Conservation (phyloP, 2,888 invertebrate species). For the Drosophila merina region DNA sequence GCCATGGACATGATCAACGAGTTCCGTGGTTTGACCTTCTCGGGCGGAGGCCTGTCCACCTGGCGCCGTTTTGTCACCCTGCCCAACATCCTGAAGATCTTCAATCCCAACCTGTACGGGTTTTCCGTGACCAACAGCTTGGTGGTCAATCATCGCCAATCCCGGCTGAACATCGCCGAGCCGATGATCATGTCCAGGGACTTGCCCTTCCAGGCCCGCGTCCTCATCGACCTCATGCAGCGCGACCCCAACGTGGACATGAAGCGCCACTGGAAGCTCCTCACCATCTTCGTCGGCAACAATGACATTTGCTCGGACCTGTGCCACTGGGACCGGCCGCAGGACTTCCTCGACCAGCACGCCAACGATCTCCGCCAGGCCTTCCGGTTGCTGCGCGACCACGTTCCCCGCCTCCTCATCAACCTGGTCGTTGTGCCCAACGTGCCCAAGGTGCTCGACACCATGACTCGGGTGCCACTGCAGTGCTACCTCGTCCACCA, state of each 20-base stretch:
- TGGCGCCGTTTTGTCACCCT: constrained; percentile 85
- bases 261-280: constrained; percentile 86
- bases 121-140: constrained; percentile 80
- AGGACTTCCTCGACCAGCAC: constrained; percentile 83
- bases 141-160: constrained; percentile 62
- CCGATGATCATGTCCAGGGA: constrained; percentile 80
- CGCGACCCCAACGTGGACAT: constrained; percentile 84
- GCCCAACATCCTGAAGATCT: constrained; percentile 87
- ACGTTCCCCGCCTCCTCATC: constrained; percentile 84
- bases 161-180: constrained; percentile 81
- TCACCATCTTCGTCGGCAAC: constrained; percentile 86
- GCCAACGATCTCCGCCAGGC: constrained; percentile 84
- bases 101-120: constrained; percentile 87
- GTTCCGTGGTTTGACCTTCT: constrained; percentile 84
- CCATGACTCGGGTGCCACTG: constrained; percentile 57
- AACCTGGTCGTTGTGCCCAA: constrained; percentile 76
- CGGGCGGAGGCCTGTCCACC: constrained; percentile 85
- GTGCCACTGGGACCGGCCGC: constrained; percentile 84
- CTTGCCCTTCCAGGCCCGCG: constrained; percentile 70
- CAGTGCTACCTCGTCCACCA: constrained; percentile 68
- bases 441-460: constrained; percentile 52
- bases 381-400: constrained; percentile 85
- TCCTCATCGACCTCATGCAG: constrained; percentile 71
- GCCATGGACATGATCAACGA: constrained; percentile 84
- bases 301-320: constrained; percentile 87